Evolutionary conservation across 2,113 vertebrate genomes (phyloP), one percentile per base, ranked within the genome.

Genomic region (Pelobates fuscus): DNA sequence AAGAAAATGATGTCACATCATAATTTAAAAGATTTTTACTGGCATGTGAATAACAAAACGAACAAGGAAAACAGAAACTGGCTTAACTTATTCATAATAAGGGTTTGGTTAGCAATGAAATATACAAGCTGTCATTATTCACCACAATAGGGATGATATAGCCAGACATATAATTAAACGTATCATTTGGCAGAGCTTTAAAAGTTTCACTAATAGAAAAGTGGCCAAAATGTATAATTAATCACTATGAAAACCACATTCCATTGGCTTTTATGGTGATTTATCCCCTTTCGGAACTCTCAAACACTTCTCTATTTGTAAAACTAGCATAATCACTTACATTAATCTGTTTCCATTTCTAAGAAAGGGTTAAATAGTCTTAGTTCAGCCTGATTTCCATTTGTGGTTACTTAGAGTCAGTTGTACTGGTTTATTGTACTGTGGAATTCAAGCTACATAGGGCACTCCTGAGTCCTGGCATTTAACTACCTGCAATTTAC

Each of bases 391-490:
- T 17, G n/a, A 61, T 20, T 61, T 59, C 69, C 14, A 46, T 14
- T 37, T 5, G 5, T 37, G 25, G 59, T 63, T 52, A 37, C 25
- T 54, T 72, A 63, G 29, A 32, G 29, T 29, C 32, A 76, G 54
- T 43, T 67, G 12, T 60, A 14, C n/a, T 66, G 26, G 32, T 66
- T 66, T 75, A 66, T 66, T 67, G 23, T 67, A 15, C 71, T 67
- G 41, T 67, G 52, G 63, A 76, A 76, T 76, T 52, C 29, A 21
- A 76, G 26, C 23, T 59, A 67, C 66, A 76, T 41, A 76, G 37
- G 64, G 63, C 72, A 76, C 63, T 76, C 72, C 72, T 76, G 71
- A 20, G 46, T 72, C 18, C 32, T 37, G 32, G 27, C 27, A 62
- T 30, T 74, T 26, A 23, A 49, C 49, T 43, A 59, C 54, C 37